Percentiles rank a stretch among this genome's conserved stretches.
Conservation (phyloP, 2,113 vertebrate genomes). For the Psittacus erithacus region DNA sequence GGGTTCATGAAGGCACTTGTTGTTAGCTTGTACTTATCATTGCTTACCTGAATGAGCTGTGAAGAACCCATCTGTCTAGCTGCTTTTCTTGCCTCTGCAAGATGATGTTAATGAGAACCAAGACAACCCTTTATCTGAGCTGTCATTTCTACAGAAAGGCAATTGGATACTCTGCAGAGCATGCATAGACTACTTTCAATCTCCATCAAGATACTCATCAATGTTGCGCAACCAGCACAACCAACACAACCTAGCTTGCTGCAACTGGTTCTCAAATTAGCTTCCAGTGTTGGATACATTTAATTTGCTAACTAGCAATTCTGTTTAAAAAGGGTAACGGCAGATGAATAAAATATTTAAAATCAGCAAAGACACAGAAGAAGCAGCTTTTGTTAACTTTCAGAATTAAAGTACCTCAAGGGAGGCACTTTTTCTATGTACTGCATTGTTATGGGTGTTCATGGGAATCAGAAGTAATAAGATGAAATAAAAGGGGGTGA, state of each 20-base stretch:
- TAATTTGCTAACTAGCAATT: neutral
- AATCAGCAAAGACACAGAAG: neutral
- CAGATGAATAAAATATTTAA: neutral
- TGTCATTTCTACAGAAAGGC: neutral
- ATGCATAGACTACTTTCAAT: neutral
- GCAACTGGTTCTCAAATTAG: neutral
- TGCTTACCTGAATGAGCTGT: neutral
- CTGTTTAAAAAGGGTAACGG: neutral
- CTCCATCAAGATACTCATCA: neutral
- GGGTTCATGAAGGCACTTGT: neutral
- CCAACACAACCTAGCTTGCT: neutral
- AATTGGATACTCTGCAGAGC: neutral
- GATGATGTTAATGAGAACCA: neutral
- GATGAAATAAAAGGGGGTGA: neutral
- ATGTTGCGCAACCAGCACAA: neutral
- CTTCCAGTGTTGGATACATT: neutral
- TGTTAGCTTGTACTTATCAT: neutral
- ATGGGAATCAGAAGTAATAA: neutral
- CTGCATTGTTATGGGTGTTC: neutral
- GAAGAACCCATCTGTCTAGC: neutral
- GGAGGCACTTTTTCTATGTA: neutral
- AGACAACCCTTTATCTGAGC: neutral
- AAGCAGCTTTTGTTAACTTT: neutral
- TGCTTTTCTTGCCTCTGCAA: neutral
- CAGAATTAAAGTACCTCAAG: neutral